Evolutionary conservation across 2,113 vertebrate genomes (phyloP).

Genomic region (Cottus gobio): DNA sequence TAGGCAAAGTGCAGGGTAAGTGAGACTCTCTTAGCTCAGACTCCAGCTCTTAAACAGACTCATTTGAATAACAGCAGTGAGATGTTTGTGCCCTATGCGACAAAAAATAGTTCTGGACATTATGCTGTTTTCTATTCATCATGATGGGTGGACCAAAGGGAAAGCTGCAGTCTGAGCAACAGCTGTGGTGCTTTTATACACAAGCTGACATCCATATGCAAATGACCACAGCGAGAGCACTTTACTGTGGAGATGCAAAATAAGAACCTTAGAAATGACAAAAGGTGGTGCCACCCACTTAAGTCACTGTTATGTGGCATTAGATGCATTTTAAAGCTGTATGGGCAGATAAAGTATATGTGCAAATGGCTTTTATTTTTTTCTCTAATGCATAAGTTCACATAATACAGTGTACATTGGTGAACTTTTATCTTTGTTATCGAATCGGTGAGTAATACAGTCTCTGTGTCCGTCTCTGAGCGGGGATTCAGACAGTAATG

Average conservation of each 20-base stretch:
- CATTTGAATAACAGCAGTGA: conserved; percentile 51
- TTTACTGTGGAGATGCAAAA: conserved; percentile 30
- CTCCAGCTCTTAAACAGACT: conserved; percentile 16
- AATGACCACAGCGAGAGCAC: conserved; percentile 3
- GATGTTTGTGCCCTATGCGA: conserved; percentile 25
- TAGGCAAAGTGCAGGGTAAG: conserved; percentile 92
- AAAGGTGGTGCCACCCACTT: conserved; percentile 16
- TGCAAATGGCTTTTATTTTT: conserved; percentile 8
- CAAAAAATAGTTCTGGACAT: conserved; percentile 14
- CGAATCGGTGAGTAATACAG: conserved; percentile 6
- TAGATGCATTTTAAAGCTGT: conserved; percentile 21
- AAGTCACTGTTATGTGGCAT: conserved; percentile 17
- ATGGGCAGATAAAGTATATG: background rate
- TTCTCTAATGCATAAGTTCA: conserved; percentile 28
- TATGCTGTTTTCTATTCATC: conserved; percentile 34
- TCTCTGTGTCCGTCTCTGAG: conserved; percentile 29
- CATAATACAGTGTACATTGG: background rate
- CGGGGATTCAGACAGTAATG: conserved; percentile 35
- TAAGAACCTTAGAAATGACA: background rate
- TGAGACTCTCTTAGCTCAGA: conserved; percentile 24
- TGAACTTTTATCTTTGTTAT: conserved; percentile 33
- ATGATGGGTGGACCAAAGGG: background rate
- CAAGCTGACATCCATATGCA: conserved; percentile 37
- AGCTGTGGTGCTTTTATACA: conserved; percentile 26
- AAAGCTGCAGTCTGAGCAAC: conserved; percentile 9